phyloP scores from a whole-genome alignment of 1,140 invertebrate genomes.

The Triops cancriformis region DNA sequence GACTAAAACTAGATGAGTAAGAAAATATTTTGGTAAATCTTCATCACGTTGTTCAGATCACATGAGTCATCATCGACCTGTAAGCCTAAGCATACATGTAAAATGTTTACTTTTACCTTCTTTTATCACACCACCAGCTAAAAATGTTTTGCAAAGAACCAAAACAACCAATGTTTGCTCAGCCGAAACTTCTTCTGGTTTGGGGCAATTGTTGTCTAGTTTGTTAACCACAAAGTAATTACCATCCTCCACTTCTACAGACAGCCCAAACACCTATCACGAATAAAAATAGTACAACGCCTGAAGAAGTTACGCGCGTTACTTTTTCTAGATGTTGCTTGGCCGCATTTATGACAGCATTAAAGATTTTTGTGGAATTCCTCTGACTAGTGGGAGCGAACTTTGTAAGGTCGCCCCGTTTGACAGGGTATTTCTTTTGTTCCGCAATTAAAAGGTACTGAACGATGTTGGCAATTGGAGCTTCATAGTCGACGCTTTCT shows the following conservation, averaged over 20 bases:
- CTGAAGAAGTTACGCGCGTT: background rate
- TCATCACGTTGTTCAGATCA: background rate
- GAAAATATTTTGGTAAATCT: background rate
- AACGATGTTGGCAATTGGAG: background rate
- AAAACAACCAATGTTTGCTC: background rate
- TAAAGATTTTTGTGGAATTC: background rate
- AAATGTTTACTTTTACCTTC: background rate
- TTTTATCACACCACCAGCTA: background rate
- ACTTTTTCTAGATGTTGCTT: background rate
- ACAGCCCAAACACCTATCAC: background rate
- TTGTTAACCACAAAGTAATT: background rate
- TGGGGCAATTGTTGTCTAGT: background rate
- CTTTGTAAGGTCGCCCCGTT: conserved; percentile 15
- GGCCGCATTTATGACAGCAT: background rate
- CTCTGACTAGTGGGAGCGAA: background rate
- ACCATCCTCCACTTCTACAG: background rate
- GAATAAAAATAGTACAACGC: background rate
- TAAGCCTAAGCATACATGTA: background rate
- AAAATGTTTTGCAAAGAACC: background rate
- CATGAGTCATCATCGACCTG: background rate
- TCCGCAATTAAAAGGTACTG: conserved; percentile 22
- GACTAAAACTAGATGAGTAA: conserved; percentile 11
- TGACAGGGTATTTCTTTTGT: conserved; percentile 23
- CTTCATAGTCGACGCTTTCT: background rate
- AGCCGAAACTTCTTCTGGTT: background rate